Evolutionary conservation across 2,113 vertebrate species (phyloP).

Genomic region (Boleophthalmus pectinirostris): DNA sequence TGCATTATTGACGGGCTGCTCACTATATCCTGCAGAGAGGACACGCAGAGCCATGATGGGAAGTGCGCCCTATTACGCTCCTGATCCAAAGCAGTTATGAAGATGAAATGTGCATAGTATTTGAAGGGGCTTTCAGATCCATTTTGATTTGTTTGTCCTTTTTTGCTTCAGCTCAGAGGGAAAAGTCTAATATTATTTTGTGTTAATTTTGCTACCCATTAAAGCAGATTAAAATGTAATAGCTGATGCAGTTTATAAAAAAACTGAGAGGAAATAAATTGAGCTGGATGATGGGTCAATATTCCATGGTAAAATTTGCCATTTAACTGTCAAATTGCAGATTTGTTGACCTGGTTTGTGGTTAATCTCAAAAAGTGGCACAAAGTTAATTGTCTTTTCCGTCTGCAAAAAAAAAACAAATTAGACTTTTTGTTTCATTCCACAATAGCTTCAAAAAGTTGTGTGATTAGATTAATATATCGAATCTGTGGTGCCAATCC

Average conservation of each 20-base stretch:
- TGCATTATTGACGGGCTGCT: constrained; percentile 28
- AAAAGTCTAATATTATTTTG: background rate
- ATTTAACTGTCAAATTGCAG: too few species aligned
- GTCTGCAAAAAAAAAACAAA: too few species aligned
- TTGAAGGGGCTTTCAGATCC: background rate
- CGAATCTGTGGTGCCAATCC: too few species aligned
- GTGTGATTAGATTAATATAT: too few species aligned
- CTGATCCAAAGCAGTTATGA: background rate
- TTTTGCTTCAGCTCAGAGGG: constrained; percentile 15
- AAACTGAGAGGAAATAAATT: too few species aligned
- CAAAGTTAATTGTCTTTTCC: too few species aligned
- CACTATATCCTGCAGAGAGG: constrained; percentile 24
- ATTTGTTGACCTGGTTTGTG: too few species aligned
- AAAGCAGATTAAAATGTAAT: background rate
- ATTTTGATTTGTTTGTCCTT: background rate
- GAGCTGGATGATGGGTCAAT: too few species aligned
- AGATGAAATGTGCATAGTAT: constrained; percentile 8
- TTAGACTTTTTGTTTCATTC: too few species aligned
- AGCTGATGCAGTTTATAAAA: background rate
- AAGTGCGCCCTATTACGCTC: constrained; percentile 28
- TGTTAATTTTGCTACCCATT: background rate
- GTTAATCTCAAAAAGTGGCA: too few species aligned
- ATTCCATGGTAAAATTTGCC: too few species aligned
- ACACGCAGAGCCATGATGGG: constrained; percentile 33
- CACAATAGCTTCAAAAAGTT: too few species aligned